Evolutionary conservation across 2,888 invertebrate genomes (phyloP).

Genomic region (Epinotia ramella): DNA sequence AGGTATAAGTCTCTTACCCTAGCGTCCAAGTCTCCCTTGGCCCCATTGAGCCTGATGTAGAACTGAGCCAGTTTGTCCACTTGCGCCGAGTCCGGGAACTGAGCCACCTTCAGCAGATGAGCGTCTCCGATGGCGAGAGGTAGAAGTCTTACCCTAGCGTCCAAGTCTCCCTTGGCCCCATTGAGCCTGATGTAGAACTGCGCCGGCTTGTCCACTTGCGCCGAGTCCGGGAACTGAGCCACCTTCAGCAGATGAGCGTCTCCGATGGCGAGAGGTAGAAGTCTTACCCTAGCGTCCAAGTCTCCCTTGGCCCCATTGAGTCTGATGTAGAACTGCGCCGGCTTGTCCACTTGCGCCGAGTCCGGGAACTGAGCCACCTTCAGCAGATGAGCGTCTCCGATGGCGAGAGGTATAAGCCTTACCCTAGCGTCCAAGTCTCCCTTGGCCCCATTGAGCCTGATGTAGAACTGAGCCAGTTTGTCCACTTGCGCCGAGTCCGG

Average conservation of each 20-base stretch:
- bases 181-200: constrained; percentile 98
- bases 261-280: constrained; percentile 88
- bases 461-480: too few relatives aligned
- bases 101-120: constrained; percentile 95
- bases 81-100: constrained; percentile 94
- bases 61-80: constrained; percentile 96
- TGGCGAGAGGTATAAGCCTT: too few relatives aligned
- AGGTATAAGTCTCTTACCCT: constrained; percentile 85
- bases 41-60: constrained; percentile 97
- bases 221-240: constrained; percentile 93
- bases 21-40: constrained; percentile 94
- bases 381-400: too few relatives aligned
- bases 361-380: too few relatives aligned
- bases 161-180: constrained; percentile 95
- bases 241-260: constrained; percentile 95
- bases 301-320: too few relatives aligned
- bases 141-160: constrained; percentile 89
- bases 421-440: constrained; percentile 94
- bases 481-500: constrained; percentile 92
- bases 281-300: too few relatives aligned
- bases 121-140: constrained; percentile 94
- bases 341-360: too few relatives aligned
- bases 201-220: too few relatives aligned
- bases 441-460: constrained; percentile 97
- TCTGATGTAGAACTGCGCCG: too few relatives aligned